Evolutionary conservation across 2,113 vertebrate genomes (phyloP), one percentile per base, ranked within the genome.

Genomic region (Anolis sagrei): DNA sequence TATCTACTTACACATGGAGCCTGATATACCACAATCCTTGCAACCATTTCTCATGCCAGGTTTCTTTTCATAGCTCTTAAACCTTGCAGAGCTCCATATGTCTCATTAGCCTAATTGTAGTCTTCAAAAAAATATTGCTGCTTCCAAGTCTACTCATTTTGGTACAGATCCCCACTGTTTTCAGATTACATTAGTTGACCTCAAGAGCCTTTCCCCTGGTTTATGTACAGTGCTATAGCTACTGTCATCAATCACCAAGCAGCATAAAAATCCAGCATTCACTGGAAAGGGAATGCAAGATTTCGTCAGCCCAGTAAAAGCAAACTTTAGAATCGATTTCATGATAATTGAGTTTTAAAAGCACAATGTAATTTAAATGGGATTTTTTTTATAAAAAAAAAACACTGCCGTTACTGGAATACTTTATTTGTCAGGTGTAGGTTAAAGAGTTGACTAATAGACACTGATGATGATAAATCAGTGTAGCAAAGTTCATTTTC

Each of bases 381-480:
- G 87, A 91, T 91, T 92, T 93, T 81, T 76, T 83, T 83, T 10
- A 10, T 19, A 39, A 91, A 92, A 88, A 84, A 58, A 39, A 91
- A 92, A 88, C 81, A 49, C 84, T 89, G 84, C 77, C 83, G 49
- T 93, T 92, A 90, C 87, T 89, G 86, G 87, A 94, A 91, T 91
- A 88, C 81, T 91, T 92, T 89, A 92, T 90, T 93, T 8, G 2
- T 92, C 85, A 93, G 81, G 75, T 92, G 88, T 87, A 83, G 64
- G 85, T 76, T 84, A 90, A 81, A 88, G 27, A 91, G 89, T 88
- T 87, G 87, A 86, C 87, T 94, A 94, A 91, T 82, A 95, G 91
- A 92, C 90, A 93, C 82, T 64, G 51, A 93, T 92, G 86, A 91
- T 89, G 91, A 93, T 88, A 94, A 91, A 94, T 92, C 91, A 92